These are phyloP conservation scores for Ophion obscuratus DNA, from an alignment of 2,888 invertebrate species.

Conservation along the genomic window DNA sequence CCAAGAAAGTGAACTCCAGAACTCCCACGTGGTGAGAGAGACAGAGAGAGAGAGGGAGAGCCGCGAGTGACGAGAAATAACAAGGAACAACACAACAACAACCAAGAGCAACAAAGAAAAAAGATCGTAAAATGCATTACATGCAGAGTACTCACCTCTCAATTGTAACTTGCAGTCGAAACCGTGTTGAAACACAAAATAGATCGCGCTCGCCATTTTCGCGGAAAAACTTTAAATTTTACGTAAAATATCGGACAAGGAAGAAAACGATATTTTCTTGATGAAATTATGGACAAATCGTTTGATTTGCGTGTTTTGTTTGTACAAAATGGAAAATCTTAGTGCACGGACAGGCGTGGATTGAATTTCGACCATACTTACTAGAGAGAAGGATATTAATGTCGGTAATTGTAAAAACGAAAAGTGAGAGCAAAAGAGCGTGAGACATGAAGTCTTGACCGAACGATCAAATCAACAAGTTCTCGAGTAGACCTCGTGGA, in stretches of 20 bases:
- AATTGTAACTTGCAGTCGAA: not conserved
- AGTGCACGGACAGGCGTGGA: not conserved
- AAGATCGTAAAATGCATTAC: not conserved
- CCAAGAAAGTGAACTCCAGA: not conserved
- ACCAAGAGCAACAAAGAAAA: not conserved
- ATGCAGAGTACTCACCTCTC: not conserved
- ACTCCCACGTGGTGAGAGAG: not conserved
- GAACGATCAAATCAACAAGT: constrained; percentile 10
- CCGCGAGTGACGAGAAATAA: not conserved
- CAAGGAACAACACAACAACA: not conserved
- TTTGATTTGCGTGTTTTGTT: not conserved
- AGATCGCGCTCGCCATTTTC: not conserved
- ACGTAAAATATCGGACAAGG: not conserved
- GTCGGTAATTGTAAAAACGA: constrained; percentile 24
- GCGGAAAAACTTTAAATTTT: not conserved
- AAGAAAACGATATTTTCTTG: not conserved
- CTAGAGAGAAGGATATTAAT: not conserved
- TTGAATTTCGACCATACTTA: constrained; percentile 2
- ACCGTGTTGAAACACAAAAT: not conserved
- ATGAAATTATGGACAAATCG: not conserved
- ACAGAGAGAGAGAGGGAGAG: not conserved
- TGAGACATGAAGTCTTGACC: constrained; percentile 59
- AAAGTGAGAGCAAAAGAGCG: not conserved
- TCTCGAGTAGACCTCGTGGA: constrained; percentile 38
- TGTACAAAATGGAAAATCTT: not conserved